These are phyloP conservation scores for Scaptodrosophila latifasciaeformis DNA, from an alignment of 2,888 invertebrate species.

Conservation along the genomic window DNA sequence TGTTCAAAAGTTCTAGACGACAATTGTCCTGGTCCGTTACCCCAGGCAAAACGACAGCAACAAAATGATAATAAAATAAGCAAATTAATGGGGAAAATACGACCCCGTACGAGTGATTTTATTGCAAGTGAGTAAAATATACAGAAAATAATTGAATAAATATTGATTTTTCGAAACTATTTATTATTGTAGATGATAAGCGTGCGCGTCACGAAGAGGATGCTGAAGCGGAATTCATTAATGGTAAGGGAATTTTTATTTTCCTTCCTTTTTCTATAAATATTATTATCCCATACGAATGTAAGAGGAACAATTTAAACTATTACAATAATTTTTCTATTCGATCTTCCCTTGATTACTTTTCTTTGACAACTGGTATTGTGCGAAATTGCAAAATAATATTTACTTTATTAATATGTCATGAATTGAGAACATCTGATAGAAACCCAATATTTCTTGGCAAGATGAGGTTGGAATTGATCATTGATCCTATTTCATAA, in stretches of 20 bases:
- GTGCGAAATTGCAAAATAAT: too few species aligned
- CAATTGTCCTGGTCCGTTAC: constrained; percentile 84
- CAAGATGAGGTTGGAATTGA: too few species aligned
- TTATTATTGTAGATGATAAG: constrained; percentile 55
- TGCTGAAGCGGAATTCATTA: constrained; percentile 65
- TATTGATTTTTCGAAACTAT: background rate
- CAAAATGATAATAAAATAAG: constrained; percentile 82
- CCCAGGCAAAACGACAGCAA: constrained; percentile 77
- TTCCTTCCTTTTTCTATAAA: too few species aligned
- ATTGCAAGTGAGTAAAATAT: constrained; percentile 58
- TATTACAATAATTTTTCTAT: too few species aligned
- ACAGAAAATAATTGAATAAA: background rate
- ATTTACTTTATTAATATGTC: too few species aligned
- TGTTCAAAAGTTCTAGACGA: constrained; percentile 89
- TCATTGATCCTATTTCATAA: too few species aligned
- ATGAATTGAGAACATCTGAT: too few species aligned
- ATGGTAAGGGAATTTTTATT: constrained; percentile 72
- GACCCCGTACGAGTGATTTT: constrained; percentile 71
- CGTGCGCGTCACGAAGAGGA: constrained; percentile 74
- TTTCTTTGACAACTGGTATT: too few species aligned
- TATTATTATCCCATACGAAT: too few species aligned
- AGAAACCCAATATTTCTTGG: too few species aligned
- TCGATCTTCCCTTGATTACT: too few species aligned
- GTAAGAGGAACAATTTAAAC: too few species aligned
- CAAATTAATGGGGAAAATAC: constrained; percentile 82